phyloP scores from a whole-genome alignment of 2,888 invertebrate genomes.

The Sarcophaga rosellei region DNA sequence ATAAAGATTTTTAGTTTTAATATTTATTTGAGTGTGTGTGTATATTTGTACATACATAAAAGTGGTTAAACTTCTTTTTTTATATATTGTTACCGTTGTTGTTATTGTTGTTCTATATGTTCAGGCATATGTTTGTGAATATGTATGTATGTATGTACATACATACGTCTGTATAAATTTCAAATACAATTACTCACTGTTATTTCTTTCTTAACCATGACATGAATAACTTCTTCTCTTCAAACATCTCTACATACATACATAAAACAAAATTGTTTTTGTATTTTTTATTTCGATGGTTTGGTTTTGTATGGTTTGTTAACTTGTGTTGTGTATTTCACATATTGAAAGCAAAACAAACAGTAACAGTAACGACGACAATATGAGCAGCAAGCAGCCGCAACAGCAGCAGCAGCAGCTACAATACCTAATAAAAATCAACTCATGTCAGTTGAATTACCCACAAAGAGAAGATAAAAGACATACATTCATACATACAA shows the following conservation, averaged over 20 bases:
- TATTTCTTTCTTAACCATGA: slow-evolving; percentile 67
- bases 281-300: neutral
- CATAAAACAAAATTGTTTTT: slow-evolving; percentile 20
- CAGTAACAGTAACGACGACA: neutral
- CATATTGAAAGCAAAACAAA: neutral
- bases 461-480: slow-evolving; percentile 37
- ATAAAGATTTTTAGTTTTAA: neutral
- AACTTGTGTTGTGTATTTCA: neutral
- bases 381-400: neutral
- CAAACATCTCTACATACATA: slow-evolving; percentile 47
- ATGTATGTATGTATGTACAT: too few species aligned
- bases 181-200: slow-evolving; percentile 68
- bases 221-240: slow-evolving; percentile 60
- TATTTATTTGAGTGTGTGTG: neutral
- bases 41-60: slow-evolving; percentile 26
- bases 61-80: slow-evolving; percentile 62
- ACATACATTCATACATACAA: neutral
- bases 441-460: slow-evolving; percentile 47
- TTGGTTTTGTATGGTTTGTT: neutral
- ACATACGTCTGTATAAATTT: slow-evolving; percentile 43
- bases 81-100: slow-evolving; percentile 23
- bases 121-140: neutral
- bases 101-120: slow-evolving; percentile 30
- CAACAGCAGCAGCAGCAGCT: neutral
- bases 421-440: neutral